Evolutionary conservation across 2,113 vertebrate species (phyloP).

Genomic region (Bos javanicus): DNA sequence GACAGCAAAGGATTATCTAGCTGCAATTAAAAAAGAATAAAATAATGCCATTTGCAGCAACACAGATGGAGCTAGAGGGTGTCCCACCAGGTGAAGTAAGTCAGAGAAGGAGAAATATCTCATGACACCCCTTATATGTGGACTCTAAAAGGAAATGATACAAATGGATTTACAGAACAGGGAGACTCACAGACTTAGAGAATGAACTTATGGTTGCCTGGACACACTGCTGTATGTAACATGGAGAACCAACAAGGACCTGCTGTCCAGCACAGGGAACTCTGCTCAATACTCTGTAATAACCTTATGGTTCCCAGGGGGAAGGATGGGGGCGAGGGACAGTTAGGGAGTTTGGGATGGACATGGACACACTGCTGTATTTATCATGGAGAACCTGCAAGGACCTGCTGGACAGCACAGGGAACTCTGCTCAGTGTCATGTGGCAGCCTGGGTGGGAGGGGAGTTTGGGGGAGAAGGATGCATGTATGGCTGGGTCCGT

Average conservation of each 20-base stretch:
- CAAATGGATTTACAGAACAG: background rate
- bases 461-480: background rate
- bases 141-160: background rate
- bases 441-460: background rate
- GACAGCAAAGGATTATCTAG: too few species aligned
- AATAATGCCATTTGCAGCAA: background rate
- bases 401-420: too few species aligned
- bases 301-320: too few species aligned
- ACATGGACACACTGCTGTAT: too few species aligned
- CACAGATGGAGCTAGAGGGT: background rate
- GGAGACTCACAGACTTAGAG: background rate
- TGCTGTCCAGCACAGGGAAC: too few species aligned
- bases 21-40: background rate
- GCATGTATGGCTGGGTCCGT: rapidly evolving
- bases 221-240: too few species aligned
- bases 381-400: too few species aligned
- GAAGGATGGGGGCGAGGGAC: too few species aligned
- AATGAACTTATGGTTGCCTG: too few species aligned
- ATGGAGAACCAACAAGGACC: too few species aligned
- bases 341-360: too few species aligned
- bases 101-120: background rate
- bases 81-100: background rate
- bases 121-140: background rate
- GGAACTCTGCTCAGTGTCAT: background rate
- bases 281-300: too few species aligned